A percentile compares a stretch with the other conserved stretches of the same genome.
Conservation (phyloP, 2,797 vertebrate genomes). For the Urosaurus nigricauda region DNA sequence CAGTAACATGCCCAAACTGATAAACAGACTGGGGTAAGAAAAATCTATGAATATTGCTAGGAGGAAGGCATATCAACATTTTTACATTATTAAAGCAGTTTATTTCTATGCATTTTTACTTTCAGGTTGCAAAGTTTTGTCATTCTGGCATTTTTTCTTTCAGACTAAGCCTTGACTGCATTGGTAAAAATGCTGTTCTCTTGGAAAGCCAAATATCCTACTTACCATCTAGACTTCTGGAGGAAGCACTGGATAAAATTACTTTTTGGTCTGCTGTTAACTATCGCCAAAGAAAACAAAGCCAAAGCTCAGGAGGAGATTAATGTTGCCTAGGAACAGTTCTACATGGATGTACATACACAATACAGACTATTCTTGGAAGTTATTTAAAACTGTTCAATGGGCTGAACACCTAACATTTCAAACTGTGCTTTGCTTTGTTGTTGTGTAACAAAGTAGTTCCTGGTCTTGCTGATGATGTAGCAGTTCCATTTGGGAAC, state of each 20-base stretch:
- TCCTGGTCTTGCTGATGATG: conserved; percentile 41
- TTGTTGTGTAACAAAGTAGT: not conserved
- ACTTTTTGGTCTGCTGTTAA: conserved; percentile 87
- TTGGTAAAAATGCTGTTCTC: conserved; percentile 84
- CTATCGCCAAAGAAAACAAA: conserved; percentile 77
- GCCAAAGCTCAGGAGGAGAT: conserved; percentile 63
- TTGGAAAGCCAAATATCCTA: conserved; percentile 84
- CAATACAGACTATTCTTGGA: conserved; percentile 19
- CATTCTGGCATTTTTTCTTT: conserved; percentile 13
- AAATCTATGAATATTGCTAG: not conserved
- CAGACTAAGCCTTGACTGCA: conserved; percentile 92
- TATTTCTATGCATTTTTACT: not conserved
- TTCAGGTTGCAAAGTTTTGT: not conserved
- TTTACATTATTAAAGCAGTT: not conserved
- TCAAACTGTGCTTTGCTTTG: conserved; percentile 56
- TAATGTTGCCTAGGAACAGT: conserved; percentile 37
- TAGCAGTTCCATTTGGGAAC: not conserved
- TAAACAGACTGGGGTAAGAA: not conserved
- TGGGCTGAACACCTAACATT: conserved; percentile 56
- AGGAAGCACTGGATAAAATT: conserved; percentile 85
- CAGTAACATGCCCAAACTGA: not conserved
- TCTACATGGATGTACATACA: not conserved
- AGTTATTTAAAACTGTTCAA: conserved; percentile 41
- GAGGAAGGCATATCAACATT: not conserved
- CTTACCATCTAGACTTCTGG: conserved; percentile 86